Percentiles rank a stretch among this genome's conserved stretches.
Evolutionary conservation across 2,888 invertebrate genomes (phyloP).

Genomic region (Eristalis arbustorum): DNA sequence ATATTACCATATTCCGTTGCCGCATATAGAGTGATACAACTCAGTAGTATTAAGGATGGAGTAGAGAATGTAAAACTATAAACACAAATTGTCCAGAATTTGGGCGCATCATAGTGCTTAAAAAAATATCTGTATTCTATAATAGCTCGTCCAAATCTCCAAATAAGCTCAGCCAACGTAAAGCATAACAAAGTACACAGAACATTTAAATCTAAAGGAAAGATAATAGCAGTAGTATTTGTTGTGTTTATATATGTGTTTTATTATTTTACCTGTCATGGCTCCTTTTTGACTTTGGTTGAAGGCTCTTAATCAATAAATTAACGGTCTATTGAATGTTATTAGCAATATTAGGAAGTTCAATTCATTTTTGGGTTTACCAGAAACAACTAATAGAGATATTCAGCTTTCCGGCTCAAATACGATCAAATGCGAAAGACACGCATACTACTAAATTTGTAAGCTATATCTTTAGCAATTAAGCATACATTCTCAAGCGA

Average conservation of each 20-base stretch:
- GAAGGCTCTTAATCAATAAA: no score
- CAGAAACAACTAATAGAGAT: no score
- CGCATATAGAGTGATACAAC: background rate
- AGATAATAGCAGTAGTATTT: background rate
- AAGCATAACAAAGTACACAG: background rate
- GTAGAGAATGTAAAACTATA: constrained; percentile 62
- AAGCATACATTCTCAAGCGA: no score
- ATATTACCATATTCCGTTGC: background rate
- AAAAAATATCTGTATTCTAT: constrained; percentile 69
- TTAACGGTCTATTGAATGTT: no score
- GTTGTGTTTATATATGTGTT: background rate
- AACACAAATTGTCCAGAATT: constrained; percentile 67
- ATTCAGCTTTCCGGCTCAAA: no score
- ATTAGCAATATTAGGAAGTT: no score
- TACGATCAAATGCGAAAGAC: no score
- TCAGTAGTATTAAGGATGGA: background rate
- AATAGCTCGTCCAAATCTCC: constrained; percentile 61
- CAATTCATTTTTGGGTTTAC: no score
- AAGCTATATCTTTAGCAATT: no score
- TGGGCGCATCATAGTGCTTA: constrained; percentile 72
- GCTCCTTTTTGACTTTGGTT: no score
- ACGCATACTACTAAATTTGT: no score
- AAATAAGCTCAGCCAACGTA: constrained; percentile 71
- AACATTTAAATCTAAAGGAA: background rate
- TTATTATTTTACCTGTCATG: background rate